These are phyloP conservation scores for Gallinago media DNA, from an alignment of 2,113 vertebrate species.

Conservation along the genomic window DNA sequence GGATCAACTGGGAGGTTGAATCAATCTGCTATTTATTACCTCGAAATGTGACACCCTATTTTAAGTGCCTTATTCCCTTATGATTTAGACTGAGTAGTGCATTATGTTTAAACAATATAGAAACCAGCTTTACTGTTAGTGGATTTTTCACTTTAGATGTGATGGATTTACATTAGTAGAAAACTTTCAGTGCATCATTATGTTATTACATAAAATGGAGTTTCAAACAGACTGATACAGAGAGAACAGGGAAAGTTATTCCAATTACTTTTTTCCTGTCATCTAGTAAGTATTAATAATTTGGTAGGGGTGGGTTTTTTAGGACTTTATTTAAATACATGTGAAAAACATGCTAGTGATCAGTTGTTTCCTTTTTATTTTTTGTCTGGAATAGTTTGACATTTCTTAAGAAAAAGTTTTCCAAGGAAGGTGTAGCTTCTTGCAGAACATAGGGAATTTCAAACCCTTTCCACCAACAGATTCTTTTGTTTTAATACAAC, in stretches of 20 bases:
- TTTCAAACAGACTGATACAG: slow-evolving; percentile 47
- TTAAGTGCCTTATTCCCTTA: slow-evolving; percentile 91
- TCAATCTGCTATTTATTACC: slow-evolving; percentile 99
- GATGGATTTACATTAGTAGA: slow-evolving; percentile 77
- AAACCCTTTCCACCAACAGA: neutral
- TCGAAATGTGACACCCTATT: slow-evolving; percentile 94
- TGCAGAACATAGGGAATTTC: neutral
- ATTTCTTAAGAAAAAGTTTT: neutral
- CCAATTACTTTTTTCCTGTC: neutral
- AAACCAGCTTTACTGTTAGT: slow-evolving; percentile 75
- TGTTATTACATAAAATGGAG: slow-evolving; percentile 48
- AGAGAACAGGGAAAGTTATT: slow-evolving; percentile 10
- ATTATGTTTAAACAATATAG: slow-evolving; percentile 80
- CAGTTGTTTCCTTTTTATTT: neutral
- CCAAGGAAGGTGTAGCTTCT: neutral
- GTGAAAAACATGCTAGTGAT: neutral
- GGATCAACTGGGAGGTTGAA: slow-evolving; percentile 93
- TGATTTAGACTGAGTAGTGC: slow-evolving; percentile 87
- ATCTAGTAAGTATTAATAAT: neutral
- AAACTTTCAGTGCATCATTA: slow-evolving; percentile 65
- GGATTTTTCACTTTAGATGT: slow-evolving; percentile 49
- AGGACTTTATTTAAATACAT: neutral
- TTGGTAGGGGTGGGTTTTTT: neutral
- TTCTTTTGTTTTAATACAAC: slow-evolving; percentile 10
- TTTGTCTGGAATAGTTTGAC: neutral